phyloP scores from a whole-genome alignment of 2,888 invertebrate genomes.

The Nomada flava region DNA sequence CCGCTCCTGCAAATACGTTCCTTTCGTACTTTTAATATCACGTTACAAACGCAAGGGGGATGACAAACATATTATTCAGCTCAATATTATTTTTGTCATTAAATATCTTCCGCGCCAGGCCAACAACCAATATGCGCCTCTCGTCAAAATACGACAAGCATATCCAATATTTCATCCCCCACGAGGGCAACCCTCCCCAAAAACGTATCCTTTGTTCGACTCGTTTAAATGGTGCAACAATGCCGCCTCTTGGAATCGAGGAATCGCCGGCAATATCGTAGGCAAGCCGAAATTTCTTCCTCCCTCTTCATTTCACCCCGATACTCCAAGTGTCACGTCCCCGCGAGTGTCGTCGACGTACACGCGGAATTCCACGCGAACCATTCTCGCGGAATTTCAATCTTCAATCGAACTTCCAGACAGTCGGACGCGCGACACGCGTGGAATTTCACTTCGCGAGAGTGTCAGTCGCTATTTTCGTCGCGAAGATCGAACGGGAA shows the following conservation, averaged over 20 bases:
- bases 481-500: slow-evolving; percentile 22
- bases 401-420: slow-evolving; percentile 64
- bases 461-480: not conserved
- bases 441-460: slow-evolving; percentile 45
- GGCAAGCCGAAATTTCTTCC: slow-evolving; percentile 18
- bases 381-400: slow-evolving; percentile 64
- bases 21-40: no score
- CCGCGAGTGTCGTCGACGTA: slow-evolving; percentile 30
- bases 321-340: slow-evolving; percentile 31
- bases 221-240: not conserved
- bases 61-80: no score
- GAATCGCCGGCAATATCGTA: slow-evolving; percentile 26
- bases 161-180: slow-evolving; percentile 2
- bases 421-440: slow-evolving; percentile 42
- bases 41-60: no score
- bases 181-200: not conserved
- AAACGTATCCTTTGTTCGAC: not conserved
- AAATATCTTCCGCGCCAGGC: no score
- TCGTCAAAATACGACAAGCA: not conserved
- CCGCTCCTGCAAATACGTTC: no score
- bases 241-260: slow-evolving; percentile 11
- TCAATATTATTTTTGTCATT: no score
- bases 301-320: slow-evolving; percentile 33
- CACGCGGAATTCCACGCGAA: slow-evolving; percentile 29
- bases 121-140: no score